Evolutionary conservation across 2,113 vertebrate species (phyloP), one percentile per base, ranked within the genome.

Genomic region (Gymnarchus niloticus): DNA sequence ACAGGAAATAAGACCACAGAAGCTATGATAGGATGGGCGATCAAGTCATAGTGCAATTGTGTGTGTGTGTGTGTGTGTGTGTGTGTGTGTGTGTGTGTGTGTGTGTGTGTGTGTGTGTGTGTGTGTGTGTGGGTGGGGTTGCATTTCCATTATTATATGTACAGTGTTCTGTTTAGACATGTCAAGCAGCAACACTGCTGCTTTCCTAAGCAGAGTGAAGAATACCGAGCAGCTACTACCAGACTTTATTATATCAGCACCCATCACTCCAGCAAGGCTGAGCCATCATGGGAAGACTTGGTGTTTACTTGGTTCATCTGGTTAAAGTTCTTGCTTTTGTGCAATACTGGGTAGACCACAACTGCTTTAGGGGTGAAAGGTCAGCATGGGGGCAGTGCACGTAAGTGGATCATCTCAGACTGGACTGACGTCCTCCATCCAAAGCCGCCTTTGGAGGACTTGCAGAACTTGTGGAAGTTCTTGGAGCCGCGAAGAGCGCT

Each of bases 321-420:
- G 90, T 91, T 94, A 91, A 90, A 94, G 93, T 91, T 90, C 92
- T 94, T 93, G 94, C 94, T 91, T 86, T 87, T 92, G 96, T 97
- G 96, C 96, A 98, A 97, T 97, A 97, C 93, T 37, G 23, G 33
- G 17, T 37, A 85, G 85, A 89, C 91, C 89, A 90, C 90, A 91
- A 69, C 1, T 86, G 65, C 41, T 46, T 52, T 28, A 80, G 52
- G 12, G 69, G 5, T 23, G 41, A 80, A 8, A 57, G 28, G 73
- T 25, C 33, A 37, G 51, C 21, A 10, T 25, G 23, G 51, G 33
- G 21, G 21, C 17, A 17, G 65, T 33, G 41, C 33, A 73, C 10
- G 59, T 3, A 1, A 65, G 57, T 61, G n/a, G n/a, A n/a, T 28
- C 28, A 3, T 21, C 4, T 80, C 17, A 69, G 61, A 28, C 46